These are phyloP conservation scores for Limnephilus auricula DNA, from an alignment of 2,888 invertebrate genomes.

Conservation along the genomic window DNA sequence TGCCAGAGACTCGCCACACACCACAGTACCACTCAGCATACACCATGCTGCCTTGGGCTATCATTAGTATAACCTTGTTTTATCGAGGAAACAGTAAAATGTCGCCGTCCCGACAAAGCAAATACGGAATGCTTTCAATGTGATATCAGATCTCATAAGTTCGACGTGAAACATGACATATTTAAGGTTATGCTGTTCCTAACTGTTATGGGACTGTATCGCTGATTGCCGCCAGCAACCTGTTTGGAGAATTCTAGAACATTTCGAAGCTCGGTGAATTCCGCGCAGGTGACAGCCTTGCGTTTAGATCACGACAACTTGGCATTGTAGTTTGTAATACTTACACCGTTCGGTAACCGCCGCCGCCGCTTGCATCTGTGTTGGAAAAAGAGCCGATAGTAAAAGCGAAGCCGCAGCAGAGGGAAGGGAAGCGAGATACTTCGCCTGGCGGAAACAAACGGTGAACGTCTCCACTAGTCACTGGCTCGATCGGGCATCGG, in stretches of 20 bases:
- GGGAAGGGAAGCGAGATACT: neutral
- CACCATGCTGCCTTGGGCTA: neutral
- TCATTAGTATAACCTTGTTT: neutral
- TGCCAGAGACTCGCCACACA: neutral
- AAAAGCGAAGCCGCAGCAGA: constrained; percentile 11
- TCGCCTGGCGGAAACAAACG: constrained; percentile 7
- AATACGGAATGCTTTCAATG: neutral
- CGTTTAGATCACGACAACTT: constrained; percentile 3
- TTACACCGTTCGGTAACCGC: constrained; percentile 37
- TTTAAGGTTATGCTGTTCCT: neutral
- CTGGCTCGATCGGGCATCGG: neutral
- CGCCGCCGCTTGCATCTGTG: constrained; percentile 25
- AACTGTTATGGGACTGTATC: neutral
- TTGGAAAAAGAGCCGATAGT: constrained; percentile 31
- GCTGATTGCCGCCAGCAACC: neutral
- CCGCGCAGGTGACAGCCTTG: constrained; percentile 7
- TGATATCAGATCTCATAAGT: neutral
- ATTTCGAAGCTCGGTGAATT: neutral
- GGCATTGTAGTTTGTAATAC: constrained; percentile 22
- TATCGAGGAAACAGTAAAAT: neutral
- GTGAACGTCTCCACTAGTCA: neutral
- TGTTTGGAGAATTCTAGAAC: neutral
- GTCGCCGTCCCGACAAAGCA: neutral
- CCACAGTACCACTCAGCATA: neutral
- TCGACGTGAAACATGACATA: neutral